Evolutionary conservation across 2,888 invertebrate genomes (phyloP).

Genomic region (Chaetogeoica ovagalla): DNA sequence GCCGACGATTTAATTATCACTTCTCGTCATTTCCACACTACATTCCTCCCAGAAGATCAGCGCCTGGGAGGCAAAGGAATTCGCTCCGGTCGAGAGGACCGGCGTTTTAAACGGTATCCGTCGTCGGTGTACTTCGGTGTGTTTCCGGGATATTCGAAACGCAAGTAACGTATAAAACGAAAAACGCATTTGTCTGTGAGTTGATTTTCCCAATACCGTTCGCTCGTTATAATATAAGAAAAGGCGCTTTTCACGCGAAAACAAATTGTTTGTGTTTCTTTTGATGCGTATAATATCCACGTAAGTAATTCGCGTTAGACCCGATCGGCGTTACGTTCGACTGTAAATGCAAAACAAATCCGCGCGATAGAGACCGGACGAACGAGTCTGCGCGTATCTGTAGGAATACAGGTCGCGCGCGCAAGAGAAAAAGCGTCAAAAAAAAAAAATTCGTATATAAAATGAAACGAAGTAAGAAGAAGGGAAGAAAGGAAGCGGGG

Average conservation of each 20-base stretch:
- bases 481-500: too few relatives aligned
- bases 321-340: slow-evolving; percentile 27
- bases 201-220: slow-evolving; percentile 18
- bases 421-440: neutral
- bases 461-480: neutral
- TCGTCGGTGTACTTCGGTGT: too few relatives aligned
- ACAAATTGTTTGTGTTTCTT: slow-evolving; percentile 16
- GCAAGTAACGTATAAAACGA: neutral
- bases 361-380: slow-evolving; percentile 27
- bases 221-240: neutral
- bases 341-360: slow-evolving; percentile 12
- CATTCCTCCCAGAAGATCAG: too few relatives aligned
- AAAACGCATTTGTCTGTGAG: neutral
- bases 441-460: neutral
- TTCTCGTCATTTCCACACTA: too few relatives aligned
- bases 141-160: neutral
- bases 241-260: neutral
- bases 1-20: too few relatives aligned
- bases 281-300: neutral
- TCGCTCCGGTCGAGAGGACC: neutral
- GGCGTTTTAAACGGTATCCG: too few relatives aligned
- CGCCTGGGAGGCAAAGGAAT: neutral
- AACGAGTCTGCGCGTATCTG: neutral
- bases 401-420: neutral
- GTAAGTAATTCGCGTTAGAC: slow-evolving; percentile 4